Conservation (phyloP, 2,113 vertebrate species). For the Chionodraco myersi region DNA sequence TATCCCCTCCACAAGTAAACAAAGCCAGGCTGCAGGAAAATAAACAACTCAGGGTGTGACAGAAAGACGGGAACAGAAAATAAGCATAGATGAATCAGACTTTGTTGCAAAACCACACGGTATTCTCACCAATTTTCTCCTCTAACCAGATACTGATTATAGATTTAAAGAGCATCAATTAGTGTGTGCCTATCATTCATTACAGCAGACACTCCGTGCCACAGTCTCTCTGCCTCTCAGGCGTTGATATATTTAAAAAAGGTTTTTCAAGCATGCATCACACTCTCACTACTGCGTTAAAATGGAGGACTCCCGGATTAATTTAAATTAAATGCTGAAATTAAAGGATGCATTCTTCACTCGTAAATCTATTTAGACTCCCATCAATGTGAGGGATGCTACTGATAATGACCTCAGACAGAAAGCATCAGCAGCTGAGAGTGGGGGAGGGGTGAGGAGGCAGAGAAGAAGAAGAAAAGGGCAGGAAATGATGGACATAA, state of each 20-base stretch:
- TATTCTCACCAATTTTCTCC: conserved; percentile 1
- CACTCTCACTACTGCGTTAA: background rate
- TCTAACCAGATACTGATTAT: conserved; percentile 40
- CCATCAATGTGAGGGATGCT: conserved; percentile 5
- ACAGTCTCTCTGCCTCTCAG: background rate
- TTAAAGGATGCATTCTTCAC: background rate
- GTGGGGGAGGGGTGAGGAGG: conserved; percentile 8
- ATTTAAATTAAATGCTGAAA: background rate
- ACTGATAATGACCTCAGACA: conserved; percentile 39
- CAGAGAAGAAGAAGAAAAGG: background rate
- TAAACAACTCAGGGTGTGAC: conserved; percentile 21
- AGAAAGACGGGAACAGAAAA: conserved; percentile 9
- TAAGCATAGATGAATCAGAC: conserved; percentile 7
- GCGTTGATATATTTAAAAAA: conserved; percentile 2
- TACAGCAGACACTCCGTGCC: conserved; percentile 12
- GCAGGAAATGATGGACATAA: conserved; percentile 2
- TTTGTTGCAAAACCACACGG: conserved; percentile 21
- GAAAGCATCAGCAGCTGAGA: conserved; percentile 19
- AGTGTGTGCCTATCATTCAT: conserved; percentile 25
- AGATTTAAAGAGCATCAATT: conserved; percentile 44
- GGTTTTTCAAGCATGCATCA: conserved; percentile 6
- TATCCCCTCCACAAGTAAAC: conserved; percentile 39
- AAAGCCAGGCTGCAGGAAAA: conserved; percentile 20
- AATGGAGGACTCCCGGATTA: background rate
- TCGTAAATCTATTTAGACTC: background rate